These are phyloP conservation scores for Dipus sagitta DNA, from an alignment of 2,797 vertebrate genomes.

Conservation along the genomic window DNA sequence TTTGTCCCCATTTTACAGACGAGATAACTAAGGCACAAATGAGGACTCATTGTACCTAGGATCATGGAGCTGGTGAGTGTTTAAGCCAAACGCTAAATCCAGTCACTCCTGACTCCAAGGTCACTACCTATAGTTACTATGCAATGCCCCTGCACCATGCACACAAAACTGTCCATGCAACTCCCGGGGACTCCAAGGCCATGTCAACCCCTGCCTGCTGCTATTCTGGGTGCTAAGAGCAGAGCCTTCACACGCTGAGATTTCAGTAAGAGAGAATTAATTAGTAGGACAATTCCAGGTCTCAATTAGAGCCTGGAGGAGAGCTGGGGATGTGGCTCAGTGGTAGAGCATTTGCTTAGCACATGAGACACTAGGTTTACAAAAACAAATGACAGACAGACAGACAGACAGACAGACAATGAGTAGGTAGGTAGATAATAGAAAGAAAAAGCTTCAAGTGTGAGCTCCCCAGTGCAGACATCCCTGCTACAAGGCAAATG, in stretches of 20 bases:
- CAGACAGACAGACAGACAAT: neutral
- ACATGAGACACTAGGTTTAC: neutral
- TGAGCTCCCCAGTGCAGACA: neutral
- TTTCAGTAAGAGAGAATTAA: neutral
- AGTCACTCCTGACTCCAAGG: neutral
- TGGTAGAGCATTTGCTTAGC: neutral
- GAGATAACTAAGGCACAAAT: no score
- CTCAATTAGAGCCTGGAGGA: neutral
- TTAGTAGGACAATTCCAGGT: neutral
- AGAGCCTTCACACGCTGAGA: neutral
- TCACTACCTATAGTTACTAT: neutral
- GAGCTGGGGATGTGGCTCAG: neutral
- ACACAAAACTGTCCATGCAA: neutral
- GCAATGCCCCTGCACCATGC: neutral
- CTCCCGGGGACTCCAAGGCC: neutral
- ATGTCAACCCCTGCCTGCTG: neutral
- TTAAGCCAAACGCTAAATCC: neutral
- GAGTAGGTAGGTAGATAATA: no score
- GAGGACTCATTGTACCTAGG: neutral
- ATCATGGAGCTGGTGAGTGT: neutral
- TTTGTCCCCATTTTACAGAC: no score
- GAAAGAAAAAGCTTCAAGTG: neutral
- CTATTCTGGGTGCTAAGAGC: neutral
- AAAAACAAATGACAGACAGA: neutral
- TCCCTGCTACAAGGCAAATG: neutral